Evolutionary conservation across 1,140 invertebrate species (phyloP).

Genomic region (Microvelia longipes): DNA sequence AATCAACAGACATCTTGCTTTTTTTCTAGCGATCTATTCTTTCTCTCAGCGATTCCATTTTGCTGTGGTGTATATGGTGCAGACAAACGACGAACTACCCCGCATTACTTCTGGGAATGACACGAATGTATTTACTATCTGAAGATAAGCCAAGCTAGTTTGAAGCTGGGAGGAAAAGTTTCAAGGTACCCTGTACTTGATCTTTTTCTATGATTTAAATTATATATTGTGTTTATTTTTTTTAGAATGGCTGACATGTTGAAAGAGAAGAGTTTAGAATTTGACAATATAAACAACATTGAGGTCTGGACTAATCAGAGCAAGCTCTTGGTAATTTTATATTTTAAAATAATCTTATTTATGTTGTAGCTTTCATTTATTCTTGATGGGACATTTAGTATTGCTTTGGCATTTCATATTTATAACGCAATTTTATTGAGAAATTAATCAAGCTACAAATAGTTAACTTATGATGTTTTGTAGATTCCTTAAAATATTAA

Average conservation of each 20-base stretch:
- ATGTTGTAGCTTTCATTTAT: neutral
- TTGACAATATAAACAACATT: conserved; percentile 34
- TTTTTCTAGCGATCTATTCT: too few relatives aligned
- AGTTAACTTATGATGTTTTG: neutral
- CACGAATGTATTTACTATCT: too few relatives aligned
- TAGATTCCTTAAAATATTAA: neutral
- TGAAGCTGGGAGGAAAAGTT: too few relatives aligned
- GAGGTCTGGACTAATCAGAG: conserved; percentile 44
- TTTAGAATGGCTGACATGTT: neutral
- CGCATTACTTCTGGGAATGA: too few relatives aligned
- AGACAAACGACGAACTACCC: too few relatives aligned
- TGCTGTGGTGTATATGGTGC: too few relatives aligned
- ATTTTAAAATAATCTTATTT: neutral
- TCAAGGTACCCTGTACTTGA: too few relatives aligned
- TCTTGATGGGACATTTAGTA: neutral
- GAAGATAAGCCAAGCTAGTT: too few relatives aligned
- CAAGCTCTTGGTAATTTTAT: conserved; percentile 36
- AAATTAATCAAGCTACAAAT: neutral
- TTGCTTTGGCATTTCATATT: neutral
- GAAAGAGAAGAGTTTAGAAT: neutral
- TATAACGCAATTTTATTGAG: neutral
- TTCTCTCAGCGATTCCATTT: too few relatives aligned
- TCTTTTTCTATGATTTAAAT: too few relatives aligned
- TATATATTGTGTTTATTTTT: too few relatives aligned
- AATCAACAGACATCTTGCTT: too few relatives aligned